Percentiles rank a stretch among this genome's conserved stretches.
These are phyloP conservation scores for Sorex araneus DNA, from an alignment of 2,113 vertebrate genomes.

Conservation along the genomic window DNA sequence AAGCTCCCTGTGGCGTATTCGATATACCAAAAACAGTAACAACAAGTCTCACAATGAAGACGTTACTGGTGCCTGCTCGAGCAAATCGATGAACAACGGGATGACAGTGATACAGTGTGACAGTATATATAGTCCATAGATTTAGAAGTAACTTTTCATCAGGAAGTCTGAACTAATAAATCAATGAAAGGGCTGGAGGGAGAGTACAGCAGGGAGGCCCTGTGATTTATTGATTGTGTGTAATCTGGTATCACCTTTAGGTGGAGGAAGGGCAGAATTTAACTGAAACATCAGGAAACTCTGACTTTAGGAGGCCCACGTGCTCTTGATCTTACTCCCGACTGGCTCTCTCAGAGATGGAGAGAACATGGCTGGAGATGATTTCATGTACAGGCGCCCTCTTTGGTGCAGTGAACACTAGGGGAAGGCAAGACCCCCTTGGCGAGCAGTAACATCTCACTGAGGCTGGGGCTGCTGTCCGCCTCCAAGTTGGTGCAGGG, in stretches of 20 bases:
- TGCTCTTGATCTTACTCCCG: neutral
- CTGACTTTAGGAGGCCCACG: neutral
- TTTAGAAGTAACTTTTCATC: too few relatives aligned
- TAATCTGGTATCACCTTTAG: neutral
- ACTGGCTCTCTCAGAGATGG: neutral
- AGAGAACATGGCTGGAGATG: neutral
- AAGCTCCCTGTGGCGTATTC: too few relatives aligned
- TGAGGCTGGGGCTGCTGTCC: neutral
- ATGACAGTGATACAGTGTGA: too few relatives aligned
- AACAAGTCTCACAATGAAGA: too few relatives aligned
- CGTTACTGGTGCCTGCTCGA: too few relatives aligned
- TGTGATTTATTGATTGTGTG: too few relatives aligned
- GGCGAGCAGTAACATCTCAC: neutral
- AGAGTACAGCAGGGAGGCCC: too few relatives aligned
- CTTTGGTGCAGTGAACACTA: neutral
- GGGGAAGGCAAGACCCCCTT: neutral
- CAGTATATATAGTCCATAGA: too few relatives aligned
- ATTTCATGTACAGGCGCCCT: constrained; percentile 3
- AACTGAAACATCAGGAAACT: neutral
- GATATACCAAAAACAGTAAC: too few relatives aligned
- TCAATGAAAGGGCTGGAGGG: too few relatives aligned
- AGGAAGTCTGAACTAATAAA: too few relatives aligned
- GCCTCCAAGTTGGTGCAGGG: neutral
- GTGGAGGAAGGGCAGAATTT: neutral
- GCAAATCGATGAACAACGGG: too few relatives aligned